These are phyloP conservation scores for Dynastes tityus DNA, from an alignment of 2,888 invertebrate species.

Conservation along the genomic window DNA sequence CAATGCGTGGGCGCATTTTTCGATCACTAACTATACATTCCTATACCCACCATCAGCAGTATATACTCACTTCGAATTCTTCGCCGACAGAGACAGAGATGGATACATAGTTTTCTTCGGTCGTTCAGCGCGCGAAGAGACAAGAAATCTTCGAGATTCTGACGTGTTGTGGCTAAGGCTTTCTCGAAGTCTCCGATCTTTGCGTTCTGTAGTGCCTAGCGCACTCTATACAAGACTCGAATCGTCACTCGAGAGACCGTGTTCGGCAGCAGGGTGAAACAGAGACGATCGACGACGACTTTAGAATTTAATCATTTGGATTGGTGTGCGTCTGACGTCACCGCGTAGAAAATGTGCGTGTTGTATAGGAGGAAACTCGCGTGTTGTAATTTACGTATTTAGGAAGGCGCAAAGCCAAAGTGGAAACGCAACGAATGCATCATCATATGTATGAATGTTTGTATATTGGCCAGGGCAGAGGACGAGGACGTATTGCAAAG, in stretches of 20 bases:
- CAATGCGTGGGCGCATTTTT: not conserved
- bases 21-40: not conserved
- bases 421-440: too few species aligned
- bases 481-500: constrained; percentile 6
- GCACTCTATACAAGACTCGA: too few species aligned
- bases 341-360: not conserved
- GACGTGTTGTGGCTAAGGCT: constrained; percentile 12
- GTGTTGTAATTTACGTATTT: not conserved
- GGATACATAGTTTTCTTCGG: not conserved
- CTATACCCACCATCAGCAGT: not conserved
- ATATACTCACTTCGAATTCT: constrained; percentile 3
- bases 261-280: too few species aligned
- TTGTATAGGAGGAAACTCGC: too few species aligned
- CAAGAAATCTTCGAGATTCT: constrained; percentile 37
- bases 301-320: constrained; percentile 33
- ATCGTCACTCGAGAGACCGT: not conserved
- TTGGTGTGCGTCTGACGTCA: constrained; percentile 28
- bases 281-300: constrained; percentile 15
- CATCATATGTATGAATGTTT: not conserved
- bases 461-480: not conserved
- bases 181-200: not conserved
- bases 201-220: too few species aligned
- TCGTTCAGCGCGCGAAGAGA: constrained; percentile 19
- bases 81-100: constrained; percentile 7
- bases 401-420: not conserved